Evolutionary conservation across 2,888 invertebrate genomes (phyloP).

Genomic region (Melikaiella ostensackeni): DNA sequence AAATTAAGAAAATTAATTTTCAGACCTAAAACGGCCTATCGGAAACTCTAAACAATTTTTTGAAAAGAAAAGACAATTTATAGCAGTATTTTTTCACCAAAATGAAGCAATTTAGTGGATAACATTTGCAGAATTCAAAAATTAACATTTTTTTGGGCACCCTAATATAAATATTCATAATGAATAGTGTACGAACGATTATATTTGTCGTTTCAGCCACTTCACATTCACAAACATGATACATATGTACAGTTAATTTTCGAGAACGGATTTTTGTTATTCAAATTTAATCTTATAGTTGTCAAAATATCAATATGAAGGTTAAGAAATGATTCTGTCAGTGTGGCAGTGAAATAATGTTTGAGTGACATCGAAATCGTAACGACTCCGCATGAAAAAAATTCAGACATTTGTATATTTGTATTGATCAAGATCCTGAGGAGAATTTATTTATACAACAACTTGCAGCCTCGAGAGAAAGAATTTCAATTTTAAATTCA

Average conservation of each 20-base stretch:
- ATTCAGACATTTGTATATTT: background rate
- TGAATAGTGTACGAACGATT: background rate
- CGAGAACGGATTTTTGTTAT: background rate
- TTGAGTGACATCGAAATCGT: slow-evolving; percentile 21
- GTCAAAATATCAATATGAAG: slow-evolving; percentile 3
- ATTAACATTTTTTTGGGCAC: too few species aligned
- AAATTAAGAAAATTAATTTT: too few species aligned
- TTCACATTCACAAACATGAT: background rate
- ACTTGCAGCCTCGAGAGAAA: background rate
- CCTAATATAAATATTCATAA: background rate
- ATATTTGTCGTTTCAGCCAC: background rate
- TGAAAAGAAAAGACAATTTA: too few species aligned
- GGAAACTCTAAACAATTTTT: too few species aligned
- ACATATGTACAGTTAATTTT: background rate
- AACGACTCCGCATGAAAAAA: background rate
- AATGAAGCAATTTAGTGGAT: too few species aligned
- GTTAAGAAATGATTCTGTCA: slow-evolving; percentile 22
- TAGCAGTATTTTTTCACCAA: too few species aligned
- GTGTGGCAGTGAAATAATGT: background rate
- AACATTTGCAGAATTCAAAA: too few species aligned
- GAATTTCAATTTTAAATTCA: background rate
- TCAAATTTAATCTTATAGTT: background rate
- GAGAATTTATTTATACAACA: too few species aligned
- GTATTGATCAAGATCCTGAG: background rate
- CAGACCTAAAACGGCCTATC: too few species aligned